Conservation (phyloP, 1,140 invertebrate species). For the Drosophila quadrilineata region DNA sequence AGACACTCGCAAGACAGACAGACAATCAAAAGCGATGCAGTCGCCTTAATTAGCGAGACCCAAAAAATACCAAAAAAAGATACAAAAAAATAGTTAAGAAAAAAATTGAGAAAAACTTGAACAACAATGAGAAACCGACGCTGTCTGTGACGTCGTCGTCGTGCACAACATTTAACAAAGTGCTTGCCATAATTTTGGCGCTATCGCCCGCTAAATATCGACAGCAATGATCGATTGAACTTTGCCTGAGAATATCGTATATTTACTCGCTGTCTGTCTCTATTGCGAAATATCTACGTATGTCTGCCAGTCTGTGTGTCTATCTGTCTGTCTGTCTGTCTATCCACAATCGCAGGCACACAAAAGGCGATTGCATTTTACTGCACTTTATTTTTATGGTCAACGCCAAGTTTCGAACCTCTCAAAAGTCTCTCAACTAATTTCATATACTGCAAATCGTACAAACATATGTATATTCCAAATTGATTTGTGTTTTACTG, state of each 20-base stretch:
- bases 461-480: slow-evolving; percentile 8
- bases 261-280: too few relatives aligned
- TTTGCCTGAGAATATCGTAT: slow-evolving; percentile 56
- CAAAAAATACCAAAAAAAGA: too few relatives aligned
- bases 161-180: slow-evolving; percentile 70
- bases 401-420: slow-evolving; percentile 41
- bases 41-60: slow-evolving; percentile 45
- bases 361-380: slow-evolving; percentile 73
- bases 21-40: slow-evolving; percentile 48
- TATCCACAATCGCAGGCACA: slow-evolving; percentile 27
- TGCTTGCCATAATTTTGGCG: slow-evolving; percentile 76
- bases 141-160: slow-evolving; percentile 4
- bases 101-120: too few relatives aligned
- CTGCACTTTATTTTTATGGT: slow-evolving; percentile 48
- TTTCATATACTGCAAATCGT: too few relatives aligned
- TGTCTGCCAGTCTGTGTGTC: too few relatives aligned
- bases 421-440: too few relatives aligned
- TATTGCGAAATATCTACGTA: too few relatives aligned
- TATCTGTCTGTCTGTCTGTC: too few relatives aligned
- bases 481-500: slow-evolving; percentile 37
- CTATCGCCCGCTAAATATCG: slow-evolving; percentile 73
- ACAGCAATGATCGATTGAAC: slow-evolving; percentile 77
- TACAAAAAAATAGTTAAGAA: too few relatives aligned
- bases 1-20: slow-evolving; percentile 47
- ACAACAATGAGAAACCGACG: slow-evolving; percentile 46